A percentile compares a stretch with the other conserved stretches of the same genome.
phyloP scores from a whole-genome alignment of 2,888 invertebrate species.

The Rutpela maculata region DNA sequence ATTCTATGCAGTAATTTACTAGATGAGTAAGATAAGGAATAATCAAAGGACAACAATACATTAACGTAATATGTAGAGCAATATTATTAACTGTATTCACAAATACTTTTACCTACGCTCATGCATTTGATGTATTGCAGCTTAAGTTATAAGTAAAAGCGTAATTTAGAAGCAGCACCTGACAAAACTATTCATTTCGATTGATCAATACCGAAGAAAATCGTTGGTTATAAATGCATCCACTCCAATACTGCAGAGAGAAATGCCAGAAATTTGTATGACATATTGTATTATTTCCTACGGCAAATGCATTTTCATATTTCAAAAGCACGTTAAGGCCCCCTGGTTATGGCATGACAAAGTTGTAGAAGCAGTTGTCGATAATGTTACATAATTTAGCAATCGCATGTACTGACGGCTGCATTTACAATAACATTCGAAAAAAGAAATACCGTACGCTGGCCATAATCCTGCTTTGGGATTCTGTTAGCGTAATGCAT shows the following conservation, averaged over 20 bases:
- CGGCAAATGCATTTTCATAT: background rate
- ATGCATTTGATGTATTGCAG: too few relatives aligned
- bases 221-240: constrained; percentile 2
- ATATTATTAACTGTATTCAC: too few relatives aligned
- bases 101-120: too few relatives aligned
- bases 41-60: too few relatives aligned
- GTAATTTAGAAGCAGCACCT: background rate
- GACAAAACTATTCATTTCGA: background rate
- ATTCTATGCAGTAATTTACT: too few relatives aligned
- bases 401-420: constrained; percentile 17
- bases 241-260: background rate
- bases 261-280: background rate
- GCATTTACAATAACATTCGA: constrained; percentile 22
- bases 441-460: constrained; percentile 17
- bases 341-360: constrained; percentile 21
- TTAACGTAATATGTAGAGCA: too few relatives aligned
- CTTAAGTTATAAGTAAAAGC: too few relatives aligned
- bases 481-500: constrained; percentile 24
- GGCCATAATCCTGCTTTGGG: constrained; percentile 24
- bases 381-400: constrained; percentile 28
- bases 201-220: background rate
- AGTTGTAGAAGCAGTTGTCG: constrained; percentile 27
- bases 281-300: background rate
- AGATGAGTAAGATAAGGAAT: too few relatives aligned
- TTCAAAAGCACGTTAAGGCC: background rate